A percentile compares a stretch with the other conserved stretches of the same genome.
Evolutionary conservation across 2,888 invertebrate species (phyloP).

Genomic region (Minunthozetes semirufus): DNA sequence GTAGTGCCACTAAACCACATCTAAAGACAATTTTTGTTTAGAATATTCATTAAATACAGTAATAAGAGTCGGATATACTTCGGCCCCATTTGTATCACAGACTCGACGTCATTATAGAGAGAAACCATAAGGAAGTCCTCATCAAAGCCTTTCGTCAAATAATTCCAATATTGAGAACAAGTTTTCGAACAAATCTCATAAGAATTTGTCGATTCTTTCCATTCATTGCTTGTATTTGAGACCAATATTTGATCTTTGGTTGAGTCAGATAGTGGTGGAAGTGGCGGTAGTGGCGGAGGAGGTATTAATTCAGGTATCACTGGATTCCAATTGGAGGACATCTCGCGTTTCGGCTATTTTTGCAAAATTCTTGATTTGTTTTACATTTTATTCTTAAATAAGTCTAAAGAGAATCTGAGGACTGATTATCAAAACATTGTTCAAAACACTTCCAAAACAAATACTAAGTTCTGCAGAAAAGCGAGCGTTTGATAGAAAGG

Average conservation of each 20-base stretch:
- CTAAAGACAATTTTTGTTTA: slow-evolving; percentile 50
- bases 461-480: too few relatives aligned
- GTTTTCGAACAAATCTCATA: neutral
- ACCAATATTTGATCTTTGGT: neutral
- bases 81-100: slow-evolving; percentile 38
- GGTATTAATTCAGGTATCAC: too few relatives aligned
- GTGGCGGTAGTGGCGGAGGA: too few relatives aligned
- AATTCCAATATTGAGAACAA: slow-evolving; percentile 10
- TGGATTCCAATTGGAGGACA: too few relatives aligned
- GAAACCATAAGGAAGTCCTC: slow-evolving; percentile 25
- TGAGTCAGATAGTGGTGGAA: too few relatives aligned
- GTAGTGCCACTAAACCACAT: slow-evolving; percentile 79
- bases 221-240: neutral
- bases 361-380: too few relatives aligned
- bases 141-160: neutral
- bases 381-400: too few relatives aligned
- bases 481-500: too few relatives aligned
- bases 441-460: too few relatives aligned
- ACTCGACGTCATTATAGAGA: slow-evolving; percentile 34
- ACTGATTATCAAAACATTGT: too few relatives aligned
- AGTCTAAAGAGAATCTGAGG: too few relatives aligned
- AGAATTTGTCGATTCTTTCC: neutral
- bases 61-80: slow-evolving; percentile 18
- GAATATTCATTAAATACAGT: neutral
- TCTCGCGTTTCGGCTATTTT: too few relatives aligned